Percentiles rank a stretch among this genome's conserved stretches.
phyloP scores from a whole-genome alignment of 2,797 vertebrate genomes.

The Ctenopoma kingsleyae region DNA sequence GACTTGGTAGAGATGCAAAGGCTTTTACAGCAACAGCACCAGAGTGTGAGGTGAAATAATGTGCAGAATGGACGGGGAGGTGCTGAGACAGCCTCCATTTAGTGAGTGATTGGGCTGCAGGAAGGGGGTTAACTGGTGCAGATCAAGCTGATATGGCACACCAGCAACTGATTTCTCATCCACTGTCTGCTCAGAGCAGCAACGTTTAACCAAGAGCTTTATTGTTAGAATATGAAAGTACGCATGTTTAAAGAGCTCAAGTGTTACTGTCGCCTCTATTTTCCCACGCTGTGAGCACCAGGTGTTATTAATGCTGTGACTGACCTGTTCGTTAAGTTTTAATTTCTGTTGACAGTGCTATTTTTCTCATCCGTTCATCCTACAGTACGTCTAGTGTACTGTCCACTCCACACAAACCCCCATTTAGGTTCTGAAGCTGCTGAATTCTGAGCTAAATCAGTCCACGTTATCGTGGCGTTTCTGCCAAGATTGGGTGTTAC shows the following conservation, averaged over 20 bases:
- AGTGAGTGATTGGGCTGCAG: constrained; percentile 32
- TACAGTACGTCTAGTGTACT: neutral
- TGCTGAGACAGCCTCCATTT: constrained; percentile 50
- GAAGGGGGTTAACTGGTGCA: constrained; percentile 61
- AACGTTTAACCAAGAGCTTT: neutral
- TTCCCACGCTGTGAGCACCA: too few relatives aligned
- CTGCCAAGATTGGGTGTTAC: constrained; percentile 8
- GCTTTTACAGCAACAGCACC: constrained; percentile 12
- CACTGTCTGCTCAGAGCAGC: constrained; percentile 30
- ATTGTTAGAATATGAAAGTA: neutral
- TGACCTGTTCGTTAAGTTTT: too few relatives aligned
- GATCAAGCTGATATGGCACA: constrained; percentile 55
- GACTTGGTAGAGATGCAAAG: neutral
- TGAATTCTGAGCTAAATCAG: constrained; percentile 18
- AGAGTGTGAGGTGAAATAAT: constrained; percentile 11
- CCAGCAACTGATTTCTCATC: constrained; percentile 52
- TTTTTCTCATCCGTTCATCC: neutral
- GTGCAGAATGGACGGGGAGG: constrained; percentile 4
- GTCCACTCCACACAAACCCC: neutral
- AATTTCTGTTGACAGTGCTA: too few relatives aligned
- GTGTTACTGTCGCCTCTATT: too few relatives aligned
- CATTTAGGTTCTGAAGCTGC: neutral
- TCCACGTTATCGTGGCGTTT: neutral
- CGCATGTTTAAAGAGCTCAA: too few relatives aligned
- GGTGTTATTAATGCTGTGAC: too few relatives aligned